Conservation (phyloP, 2,888 invertebrate genomes). For the Coenonympha glycerion region DNA sequence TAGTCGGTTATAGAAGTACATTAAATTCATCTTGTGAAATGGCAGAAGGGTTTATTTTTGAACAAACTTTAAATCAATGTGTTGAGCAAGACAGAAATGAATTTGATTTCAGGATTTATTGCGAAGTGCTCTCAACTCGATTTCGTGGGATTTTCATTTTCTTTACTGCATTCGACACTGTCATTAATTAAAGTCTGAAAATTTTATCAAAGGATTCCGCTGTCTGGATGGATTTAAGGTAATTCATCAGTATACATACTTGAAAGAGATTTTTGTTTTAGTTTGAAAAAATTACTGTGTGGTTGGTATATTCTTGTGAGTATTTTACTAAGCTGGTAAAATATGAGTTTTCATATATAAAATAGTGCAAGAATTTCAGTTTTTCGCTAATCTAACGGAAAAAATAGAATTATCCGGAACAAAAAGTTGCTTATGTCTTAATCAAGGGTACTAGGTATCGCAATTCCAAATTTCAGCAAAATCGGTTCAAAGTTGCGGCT, state of each 20-base stretch:
- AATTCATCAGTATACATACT: neutral
- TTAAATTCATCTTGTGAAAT: constrained; percentile 7
- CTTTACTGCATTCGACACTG: constrained; percentile 35
- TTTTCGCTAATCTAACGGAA: no score
- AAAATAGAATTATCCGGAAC: no score
- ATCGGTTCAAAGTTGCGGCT: no score
- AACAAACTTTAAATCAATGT: constrained; percentile 9
- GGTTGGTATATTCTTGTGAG: no score
- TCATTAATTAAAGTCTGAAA: constrained; percentile 28
- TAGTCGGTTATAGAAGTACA: no score
- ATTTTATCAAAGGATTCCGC: constrained; percentile 8
- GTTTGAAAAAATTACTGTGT: no score
- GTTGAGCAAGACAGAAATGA: constrained; percentile 36
- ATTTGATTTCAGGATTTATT: constrained; percentile 68
- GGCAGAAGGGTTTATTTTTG: constrained; percentile 3
- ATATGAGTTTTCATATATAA: no score
- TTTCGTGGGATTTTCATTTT: constrained; percentile 44
- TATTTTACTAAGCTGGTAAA: no score
- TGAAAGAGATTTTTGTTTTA: neutral
- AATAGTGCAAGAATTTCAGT: no score
- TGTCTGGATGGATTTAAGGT: neutral
- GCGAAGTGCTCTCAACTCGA: constrained; percentile 69
- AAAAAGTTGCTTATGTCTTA: no score
- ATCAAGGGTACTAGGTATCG: no score
- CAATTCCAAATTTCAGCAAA: no score